A percentile compares a stretch with the other conserved stretches of the same genome.
phyloP scores from a whole-genome alignment of 2,888 invertebrate species.

The Drosophila colorata region DNA sequence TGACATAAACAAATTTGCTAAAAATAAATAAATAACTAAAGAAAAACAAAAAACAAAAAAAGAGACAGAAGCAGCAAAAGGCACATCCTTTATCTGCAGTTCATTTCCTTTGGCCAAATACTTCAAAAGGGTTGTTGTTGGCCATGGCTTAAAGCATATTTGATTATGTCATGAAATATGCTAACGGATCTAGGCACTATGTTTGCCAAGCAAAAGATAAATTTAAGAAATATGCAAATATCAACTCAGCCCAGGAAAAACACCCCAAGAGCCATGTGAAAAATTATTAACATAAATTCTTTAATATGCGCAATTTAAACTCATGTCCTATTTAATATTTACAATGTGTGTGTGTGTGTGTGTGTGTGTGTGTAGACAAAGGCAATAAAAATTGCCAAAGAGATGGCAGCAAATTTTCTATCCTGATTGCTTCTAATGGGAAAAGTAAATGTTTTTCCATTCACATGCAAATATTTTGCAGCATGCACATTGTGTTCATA shows the following conservation, averaged over 20 bases:
- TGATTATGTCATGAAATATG: conserved; percentile 78
- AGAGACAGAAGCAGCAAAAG: conserved; percentile 28
- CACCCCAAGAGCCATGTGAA: conserved; percentile 9
- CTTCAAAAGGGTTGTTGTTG: conserved; percentile 64
- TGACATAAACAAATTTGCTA: conserved; percentile 40
- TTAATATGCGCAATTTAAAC: conserved; percentile 41
- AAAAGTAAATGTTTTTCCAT: conserved; percentile 47
- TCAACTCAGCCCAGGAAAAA: conserved; percentile 1
- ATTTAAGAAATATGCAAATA: conserved; percentile 80
- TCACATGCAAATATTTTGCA: conserved; percentile 16
- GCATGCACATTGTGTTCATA: conserved; percentile 9
- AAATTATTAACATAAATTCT: conserved; percentile 58
- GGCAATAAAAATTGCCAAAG: conserved; percentile 15
- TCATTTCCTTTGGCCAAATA: conserved; percentile 53
- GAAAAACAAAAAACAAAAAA: conserved; percentile 50
- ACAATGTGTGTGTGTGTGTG: neutral
- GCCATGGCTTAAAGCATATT: conserved; percentile 77
- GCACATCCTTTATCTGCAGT: conserved; percentile 61
- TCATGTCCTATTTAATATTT: conserved; percentile 14
- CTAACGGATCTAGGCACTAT: conserved; percentile 37
- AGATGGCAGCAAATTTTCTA: conserved; percentile 16
- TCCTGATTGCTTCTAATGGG: conserved; percentile 52
- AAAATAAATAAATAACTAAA: conserved; percentile 66
- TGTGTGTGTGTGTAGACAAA: conserved; percentile 14
- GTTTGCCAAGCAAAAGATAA: conserved; percentile 71